phyloP scores from a whole-genome alignment of 1,140 invertebrate genomes.

The Drosophila nebulosa region DNA sequence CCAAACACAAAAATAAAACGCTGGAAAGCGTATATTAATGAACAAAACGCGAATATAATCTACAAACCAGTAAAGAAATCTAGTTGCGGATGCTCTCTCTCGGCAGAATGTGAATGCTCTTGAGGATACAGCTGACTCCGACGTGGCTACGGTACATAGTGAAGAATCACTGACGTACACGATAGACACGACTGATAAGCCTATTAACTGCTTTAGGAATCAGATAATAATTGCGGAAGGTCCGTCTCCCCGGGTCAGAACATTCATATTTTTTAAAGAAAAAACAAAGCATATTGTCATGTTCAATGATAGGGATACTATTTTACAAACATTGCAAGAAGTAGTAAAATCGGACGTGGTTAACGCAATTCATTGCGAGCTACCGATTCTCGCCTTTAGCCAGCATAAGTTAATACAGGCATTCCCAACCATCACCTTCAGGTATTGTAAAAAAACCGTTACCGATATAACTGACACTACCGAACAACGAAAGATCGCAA shows the following conservation, averaged over 20 bases:
- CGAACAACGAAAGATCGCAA: not conserved
- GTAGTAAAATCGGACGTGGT: conserved; percentile 9
- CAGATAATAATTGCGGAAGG: conserved; percentile 3
- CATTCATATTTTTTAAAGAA: too few relatives aligned
- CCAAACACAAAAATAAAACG: conserved; percentile 2
- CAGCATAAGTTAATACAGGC: not conserved
- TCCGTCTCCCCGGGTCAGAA: not conserved
- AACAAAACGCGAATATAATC: too few relatives aligned
- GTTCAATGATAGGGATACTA: not conserved
- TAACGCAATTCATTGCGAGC: conserved; percentile 16
- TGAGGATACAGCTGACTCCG: conserved; percentile 1
- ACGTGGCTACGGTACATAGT: conserved; percentile 10
- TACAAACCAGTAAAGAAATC: conserved; percentile 58
- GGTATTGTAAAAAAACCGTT: not conserved
- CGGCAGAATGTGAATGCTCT: too few relatives aligned
- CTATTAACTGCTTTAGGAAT: conserved; percentile 12
- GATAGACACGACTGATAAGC: conserved; percentile 14
- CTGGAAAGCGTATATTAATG: too few relatives aligned
- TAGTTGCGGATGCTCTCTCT: too few relatives aligned
- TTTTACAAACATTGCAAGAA: not conserved
- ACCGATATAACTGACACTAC: not conserved
- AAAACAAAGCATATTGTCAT: not conserved
- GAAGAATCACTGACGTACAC: conserved; percentile 1
- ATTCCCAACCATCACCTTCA: not conserved
- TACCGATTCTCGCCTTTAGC: not conserved